Evolutionary conservation across 1,140 invertebrate genomes (phyloP).

Genomic region (Musca domestica): DNA sequence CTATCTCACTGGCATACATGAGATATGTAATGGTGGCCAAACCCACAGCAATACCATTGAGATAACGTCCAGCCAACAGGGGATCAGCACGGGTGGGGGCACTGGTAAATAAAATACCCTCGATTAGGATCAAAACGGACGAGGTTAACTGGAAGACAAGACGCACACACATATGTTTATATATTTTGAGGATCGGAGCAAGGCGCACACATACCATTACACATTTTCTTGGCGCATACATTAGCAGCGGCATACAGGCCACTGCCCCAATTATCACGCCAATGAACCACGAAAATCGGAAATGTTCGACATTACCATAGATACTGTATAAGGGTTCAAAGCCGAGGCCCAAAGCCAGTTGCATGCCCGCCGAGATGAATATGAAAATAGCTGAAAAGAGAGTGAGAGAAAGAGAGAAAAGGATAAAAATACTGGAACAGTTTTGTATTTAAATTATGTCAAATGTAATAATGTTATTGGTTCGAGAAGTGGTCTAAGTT

Average conservation of each 20-base stretch:
- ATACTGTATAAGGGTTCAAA: too few relatives aligned
- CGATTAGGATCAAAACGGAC: too few relatives aligned
- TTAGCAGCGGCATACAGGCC: slow-evolving; percentile 23
- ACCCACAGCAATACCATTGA: slow-evolving; percentile 42
- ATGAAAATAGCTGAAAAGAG: too few relatives aligned
- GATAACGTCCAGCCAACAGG: slow-evolving; percentile 39
- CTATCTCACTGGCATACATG: slow-evolving; percentile 39
- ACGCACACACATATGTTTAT: too few relatives aligned
- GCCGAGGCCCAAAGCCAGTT: too few relatives aligned
- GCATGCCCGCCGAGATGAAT: too few relatives aligned
- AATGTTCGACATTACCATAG: too few relatives aligned
- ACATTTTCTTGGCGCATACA: slow-evolving; percentile 30
- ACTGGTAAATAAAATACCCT: slow-evolving; percentile 39
- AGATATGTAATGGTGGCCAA: slow-evolving; percentile 37
- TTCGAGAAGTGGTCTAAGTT: too few relatives aligned
- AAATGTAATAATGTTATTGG: too few relatives aligned
- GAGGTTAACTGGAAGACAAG: not conserved
- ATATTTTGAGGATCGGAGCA: not conserved
- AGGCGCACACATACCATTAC: slow-evolving; percentile 35
- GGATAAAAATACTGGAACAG: too few relatives aligned
- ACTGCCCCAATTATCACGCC: slow-evolving; percentile 37
- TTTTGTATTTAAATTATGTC: too few relatives aligned
- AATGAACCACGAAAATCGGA: slow-evolving; percentile 36
- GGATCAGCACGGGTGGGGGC: slow-evolving; percentile 30
- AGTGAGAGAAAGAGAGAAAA: too few relatives aligned